A percentile compares a stretch with the other conserved stretches of the same genome.
These are phyloP conservation scores for Denticeps clupeoides DNA, from an alignment of 2,797 vertebrate genomes.

Conservation along the genomic window DNA sequence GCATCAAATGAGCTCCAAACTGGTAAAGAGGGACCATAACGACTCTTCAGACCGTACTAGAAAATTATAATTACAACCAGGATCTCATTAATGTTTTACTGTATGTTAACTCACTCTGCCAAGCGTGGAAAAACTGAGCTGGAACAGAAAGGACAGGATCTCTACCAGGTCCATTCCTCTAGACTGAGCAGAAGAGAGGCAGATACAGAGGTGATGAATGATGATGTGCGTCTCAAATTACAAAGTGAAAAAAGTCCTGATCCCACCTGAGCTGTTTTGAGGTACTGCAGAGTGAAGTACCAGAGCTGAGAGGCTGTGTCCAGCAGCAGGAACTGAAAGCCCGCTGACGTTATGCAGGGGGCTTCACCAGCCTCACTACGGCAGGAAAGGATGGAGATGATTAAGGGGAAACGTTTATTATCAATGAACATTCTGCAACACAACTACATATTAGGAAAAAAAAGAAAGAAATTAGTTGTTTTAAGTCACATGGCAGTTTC, in stretches of 20 bases:
- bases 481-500: no score
- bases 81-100: not conserved
- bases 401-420: not conserved
- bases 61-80: not conserved
- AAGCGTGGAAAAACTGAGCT: slow-evolving; percentile 87
- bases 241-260: not conserved
- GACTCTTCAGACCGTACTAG: not conserved
- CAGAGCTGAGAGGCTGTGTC: slow-evolving; percentile 87
- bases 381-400: not conserved
- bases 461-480: no score
- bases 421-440: no score
- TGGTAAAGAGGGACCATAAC: not conserved
- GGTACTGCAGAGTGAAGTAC: slow-evolving; percentile 90
- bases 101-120: slow-evolving; percentile 68
- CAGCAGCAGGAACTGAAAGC: slow-evolving; percentile 86
- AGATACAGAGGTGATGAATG: no score
- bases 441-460: no score
- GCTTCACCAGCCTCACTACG: slow-evolving; percentile 72
- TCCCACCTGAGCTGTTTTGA: slow-evolving; percentile 70
- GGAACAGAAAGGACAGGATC: slow-evolving; percentile 86
- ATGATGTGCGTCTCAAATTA: no score
- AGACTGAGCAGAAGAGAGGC: slow-evolving; percentile 45
- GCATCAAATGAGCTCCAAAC: not conserved
- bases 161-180: slow-evolving; percentile 89
- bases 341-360: slow-evolving; percentile 82